phyloP scores from a whole-genome alignment of 2,113 vertebrate genomes.

The Pedetes capensis region DNA sequence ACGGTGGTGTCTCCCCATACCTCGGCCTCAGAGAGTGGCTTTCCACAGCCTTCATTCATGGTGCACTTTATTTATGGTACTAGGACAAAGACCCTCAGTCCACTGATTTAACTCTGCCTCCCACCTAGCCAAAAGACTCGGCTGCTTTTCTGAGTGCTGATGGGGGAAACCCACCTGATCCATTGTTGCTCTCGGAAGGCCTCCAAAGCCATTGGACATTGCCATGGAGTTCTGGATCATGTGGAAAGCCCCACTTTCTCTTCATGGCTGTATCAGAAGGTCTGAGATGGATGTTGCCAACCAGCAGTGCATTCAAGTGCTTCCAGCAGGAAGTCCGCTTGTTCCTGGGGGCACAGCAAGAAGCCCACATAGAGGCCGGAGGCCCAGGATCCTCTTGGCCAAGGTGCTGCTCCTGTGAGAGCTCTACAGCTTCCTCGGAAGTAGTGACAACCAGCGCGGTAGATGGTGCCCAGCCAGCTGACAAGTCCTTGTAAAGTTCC shows the following conservation, averaged over 20 bases:
- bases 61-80: conserved; percentile 87
- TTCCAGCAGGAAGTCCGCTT: not conserved
- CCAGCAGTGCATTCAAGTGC: not conserved
- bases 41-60: conserved; percentile 65
- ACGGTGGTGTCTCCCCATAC: conserved; percentile 39
- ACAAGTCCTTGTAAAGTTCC: not conserved
- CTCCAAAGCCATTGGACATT: not conserved
- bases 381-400: not conserved
- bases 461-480: not conserved
- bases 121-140: conserved; percentile 5
- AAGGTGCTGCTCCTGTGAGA: not conserved
- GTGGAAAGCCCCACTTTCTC: not conserved
- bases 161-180: not conserved
- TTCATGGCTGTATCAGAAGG: not conserved
- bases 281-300: not conserved
- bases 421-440: not conserved
- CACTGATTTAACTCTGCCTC: conserved; percentile 36
- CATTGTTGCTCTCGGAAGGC: not conserved
- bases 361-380: not conserved
- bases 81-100: conserved; percentile 70
- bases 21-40: conserved; percentile 50
- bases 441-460: not conserved
- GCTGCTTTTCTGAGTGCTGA: conserved; percentile 34
- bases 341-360: not conserved
- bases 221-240: not conserved